Evolutionary conservation across 2,113 vertebrate species (phyloP), one percentile per base, ranked within the genome.

Genomic region (Trogon melanurus): DNA sequence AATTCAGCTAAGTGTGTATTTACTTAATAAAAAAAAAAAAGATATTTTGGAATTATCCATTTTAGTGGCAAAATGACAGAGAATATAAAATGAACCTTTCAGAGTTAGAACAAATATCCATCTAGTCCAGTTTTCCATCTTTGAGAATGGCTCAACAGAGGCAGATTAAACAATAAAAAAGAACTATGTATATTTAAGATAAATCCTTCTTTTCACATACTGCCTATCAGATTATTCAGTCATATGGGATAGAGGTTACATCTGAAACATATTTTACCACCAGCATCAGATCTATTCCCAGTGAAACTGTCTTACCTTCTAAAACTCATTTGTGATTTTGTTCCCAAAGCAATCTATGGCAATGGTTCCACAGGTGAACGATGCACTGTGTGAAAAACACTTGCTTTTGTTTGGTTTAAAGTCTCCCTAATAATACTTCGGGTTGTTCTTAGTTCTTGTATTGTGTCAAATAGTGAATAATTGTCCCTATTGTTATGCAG

Each of bases 401-500:
- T 81, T 84, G 64, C 75, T 87, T 94, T 79, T 73, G 75, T 95
- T 95, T 94, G 56, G 56, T 70, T 86, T 93, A 90, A 96, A 91
- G 13, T 88, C 79, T 93, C 27, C 27, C 67, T 80, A 86, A 71
- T 91, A 93, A 95, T 93, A 88, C 18, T 34, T 23, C 76, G 85
- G 67, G 67, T 71, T 0, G 2, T 90, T 64, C 83, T 91, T 91
- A 79, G 60, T 71, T 88, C 67, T 94, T 81, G 25, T 22, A 70
- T 78, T 93, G 54, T 94, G 79, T 86, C 79, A 92, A 79, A 85
- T 4, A 78, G 67, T 88, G 92, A 96, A 71, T 92, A 96, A 96
- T 88, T 92, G 79, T 83, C 93, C 82, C 75, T 94, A 88, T 64
- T 95, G 50, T 51, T 93, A 74, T 92, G 79, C 82, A 78, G 69